Percentiles rank a stretch among this genome's conserved stretches.
phyloP scores from a whole-genome alignment of 1,140 invertebrate genomes.

The Mizuhopecten yessoensis region DNA sequence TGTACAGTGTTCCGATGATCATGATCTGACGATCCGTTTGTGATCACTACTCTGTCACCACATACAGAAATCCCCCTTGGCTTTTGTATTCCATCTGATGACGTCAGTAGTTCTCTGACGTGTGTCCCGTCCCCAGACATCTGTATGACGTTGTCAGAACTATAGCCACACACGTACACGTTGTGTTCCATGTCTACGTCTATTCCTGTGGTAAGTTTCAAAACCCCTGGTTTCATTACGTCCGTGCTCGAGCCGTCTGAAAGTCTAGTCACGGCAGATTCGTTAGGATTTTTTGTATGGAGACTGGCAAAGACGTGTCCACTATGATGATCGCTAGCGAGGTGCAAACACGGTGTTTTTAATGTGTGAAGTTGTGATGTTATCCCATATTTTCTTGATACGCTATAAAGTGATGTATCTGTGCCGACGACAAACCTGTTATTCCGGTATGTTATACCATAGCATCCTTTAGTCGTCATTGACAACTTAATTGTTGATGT shows the following conservation, averaged over 20 bases:
- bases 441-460: not conserved
- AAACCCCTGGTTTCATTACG: not conserved
- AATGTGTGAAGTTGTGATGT: not conserved
- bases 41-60: not conserved
- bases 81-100: not conserved
- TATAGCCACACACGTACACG: not conserved
- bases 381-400: not conserved
- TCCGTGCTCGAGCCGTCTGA: not conserved
- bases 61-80: not conserved
- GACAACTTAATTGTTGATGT: not conserved
- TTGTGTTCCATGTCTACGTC: not conserved
- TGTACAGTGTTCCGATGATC: not conserved
- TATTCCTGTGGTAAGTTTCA: not conserved
- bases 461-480: not conserved
- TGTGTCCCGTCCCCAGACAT: not conserved
- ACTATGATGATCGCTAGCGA: not conserved
- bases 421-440: not conserved
- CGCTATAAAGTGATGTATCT: not conserved
- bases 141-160: not conserved
- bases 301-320: not conserved
- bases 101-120: conserved; percentile 1
- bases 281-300: not conserved
- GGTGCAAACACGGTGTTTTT: not conserved
- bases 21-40: not conserved
- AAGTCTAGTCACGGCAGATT: not conserved